Evolutionary conservation across 2,113 vertebrate genomes (phyloP), one percentile per base, ranked within the genome.

Genomic region (Syngnathoides biaculeatus): DNA sequence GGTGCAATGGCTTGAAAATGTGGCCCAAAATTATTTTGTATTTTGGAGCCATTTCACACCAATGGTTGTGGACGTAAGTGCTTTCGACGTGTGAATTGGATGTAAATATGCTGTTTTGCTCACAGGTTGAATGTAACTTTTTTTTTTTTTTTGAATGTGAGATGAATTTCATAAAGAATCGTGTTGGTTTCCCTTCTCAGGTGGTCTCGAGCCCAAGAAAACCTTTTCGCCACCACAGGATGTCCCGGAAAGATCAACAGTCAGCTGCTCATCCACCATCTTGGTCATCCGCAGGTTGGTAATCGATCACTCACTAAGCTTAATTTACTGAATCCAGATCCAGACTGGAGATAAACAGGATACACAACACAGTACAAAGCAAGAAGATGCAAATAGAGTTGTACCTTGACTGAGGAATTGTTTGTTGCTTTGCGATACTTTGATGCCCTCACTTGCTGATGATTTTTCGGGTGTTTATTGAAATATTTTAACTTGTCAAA

Each of bases 191-290:
- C 39, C 26, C 9, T 12, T 83, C 30, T 26, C 70, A 99, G 97
- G 81, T 99, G 96, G 96, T 98, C 95, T 30, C 91, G 76, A 68
- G 92, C 93, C 73, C 98, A 94, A 75, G 96, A 97, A 84, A 94
- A 94, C 77, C 84, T 99, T 22, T 99, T 99, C 79, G 94, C 95
- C 75, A 98, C 97, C 38, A 96, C 93, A 19, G 95, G 96, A 67
- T 98, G 92, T 89, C 95, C 95, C n/a, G 96, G 97, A 73, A 99
- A 97, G 87, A 92, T 94, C 83, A 85, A 69, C 40, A 96, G 91
- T 82, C 96, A 96, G 1, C 80, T 98, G 58, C 89, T 95, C 48
- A 92, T 99, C 80, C 97, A 98, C 91, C 96, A 99, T 79, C 93
- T 98, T 77, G 94, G 94, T 73, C 97, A 99, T 72, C 90, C 94